Conservation (phyloP, 2,797 vertebrate genomes). For the Microcaecilia unicolor region DNA sequence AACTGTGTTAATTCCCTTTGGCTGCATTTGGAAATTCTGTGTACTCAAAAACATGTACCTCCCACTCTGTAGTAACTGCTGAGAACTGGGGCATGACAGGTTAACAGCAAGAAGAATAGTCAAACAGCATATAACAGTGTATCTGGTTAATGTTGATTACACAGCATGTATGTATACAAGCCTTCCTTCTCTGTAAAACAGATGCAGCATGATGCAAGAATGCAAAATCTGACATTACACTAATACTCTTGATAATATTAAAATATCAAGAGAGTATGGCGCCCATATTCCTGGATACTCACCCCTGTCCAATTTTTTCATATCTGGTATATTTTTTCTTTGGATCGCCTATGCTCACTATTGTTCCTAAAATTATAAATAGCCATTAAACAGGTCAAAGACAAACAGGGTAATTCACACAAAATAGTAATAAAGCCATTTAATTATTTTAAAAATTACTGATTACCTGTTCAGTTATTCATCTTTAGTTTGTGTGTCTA, state of each 20-base stretch:
- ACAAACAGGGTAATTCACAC: no score
- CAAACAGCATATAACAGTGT: no score
- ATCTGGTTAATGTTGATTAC: no score
- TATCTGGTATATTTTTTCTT: constrained; percentile 98
- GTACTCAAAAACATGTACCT: no score
- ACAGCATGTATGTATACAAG: background rate
- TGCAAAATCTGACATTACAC: background rate
- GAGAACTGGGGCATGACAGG: no score
- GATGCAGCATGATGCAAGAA: background rate
- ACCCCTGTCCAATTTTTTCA: constrained; percentile 97
- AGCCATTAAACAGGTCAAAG: no score
- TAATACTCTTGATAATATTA: background rate
- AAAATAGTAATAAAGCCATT: no score
- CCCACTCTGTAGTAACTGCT: no score
- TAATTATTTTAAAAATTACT: background rate
- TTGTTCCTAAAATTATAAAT: constrained; percentile 71
- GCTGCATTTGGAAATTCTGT: no score
- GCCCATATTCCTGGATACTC: constrained; percentile 38
- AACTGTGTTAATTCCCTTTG: no score
- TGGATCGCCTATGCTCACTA: constrained; percentile 95
- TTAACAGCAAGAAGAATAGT: no score
- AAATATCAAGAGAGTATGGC: background rate
- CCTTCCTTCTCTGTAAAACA: background rate
- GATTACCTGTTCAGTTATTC: background rate
- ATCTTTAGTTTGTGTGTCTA: background rate